Conservation (phyloP, 2,113 vertebrate species). For the Cebidichthys violaceus region DNA sequence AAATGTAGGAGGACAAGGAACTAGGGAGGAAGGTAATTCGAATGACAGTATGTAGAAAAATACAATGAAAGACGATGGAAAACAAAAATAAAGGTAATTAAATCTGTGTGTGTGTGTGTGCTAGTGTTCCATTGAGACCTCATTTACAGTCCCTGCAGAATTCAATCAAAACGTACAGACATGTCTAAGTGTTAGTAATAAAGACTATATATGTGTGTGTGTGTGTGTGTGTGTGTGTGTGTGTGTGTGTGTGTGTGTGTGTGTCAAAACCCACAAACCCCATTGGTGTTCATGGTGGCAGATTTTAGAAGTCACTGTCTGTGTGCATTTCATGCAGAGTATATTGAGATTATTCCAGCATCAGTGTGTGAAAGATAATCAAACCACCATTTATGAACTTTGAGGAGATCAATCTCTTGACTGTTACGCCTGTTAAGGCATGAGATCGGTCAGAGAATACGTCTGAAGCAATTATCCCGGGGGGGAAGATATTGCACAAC, state of each 20-base stretch:
- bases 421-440: slow-evolving; percentile 55
- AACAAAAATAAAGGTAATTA: background rate
- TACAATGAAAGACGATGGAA: background rate
- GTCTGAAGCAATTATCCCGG: slow-evolving; percentile 35
- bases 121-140: background rate
- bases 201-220: background rate
- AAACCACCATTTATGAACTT: slow-evolving; percentile 22
- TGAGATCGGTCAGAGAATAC: slow-evolving; percentile 36
- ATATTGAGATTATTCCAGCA: slow-evolving; percentile 9
- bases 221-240: background rate
- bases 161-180: background rate
- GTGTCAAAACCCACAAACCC: background rate
- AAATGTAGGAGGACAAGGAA: no score
- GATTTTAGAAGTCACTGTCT: slow-evolving; percentile 50
- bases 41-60: background rate
- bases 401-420: slow-evolving; percentile 47
- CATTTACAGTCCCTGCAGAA: background rate
- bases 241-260: background rate
- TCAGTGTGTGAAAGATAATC: slow-evolving; percentile 48
- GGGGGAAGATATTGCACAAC: slow-evolving; percentile 16
- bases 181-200: background rate
- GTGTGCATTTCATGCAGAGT: slow-evolving; percentile 2
- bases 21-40: background rate
- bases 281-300: slow-evolving; percentile 42
- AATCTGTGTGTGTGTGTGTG: background rate